Base-by-base conservation (phyloP, 1,140 invertebrate species). In the Drosophila sturtevanti region DNA sequence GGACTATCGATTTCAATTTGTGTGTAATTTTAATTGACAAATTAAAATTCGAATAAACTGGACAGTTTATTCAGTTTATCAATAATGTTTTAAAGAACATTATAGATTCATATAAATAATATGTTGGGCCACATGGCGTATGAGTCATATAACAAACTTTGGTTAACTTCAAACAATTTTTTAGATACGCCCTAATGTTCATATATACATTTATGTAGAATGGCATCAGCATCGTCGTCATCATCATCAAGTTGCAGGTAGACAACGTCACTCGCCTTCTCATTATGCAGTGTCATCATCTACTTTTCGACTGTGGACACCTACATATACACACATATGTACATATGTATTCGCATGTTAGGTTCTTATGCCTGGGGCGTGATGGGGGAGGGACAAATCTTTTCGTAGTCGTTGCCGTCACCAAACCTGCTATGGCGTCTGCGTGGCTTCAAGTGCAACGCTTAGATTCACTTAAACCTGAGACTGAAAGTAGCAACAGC, bases 381-480 rank as follows among this genome's bases (percentile, higher is more conserved):
- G n/a, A 14, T 16, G 34, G 22, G 63, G 31, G 44, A n/a, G 22
- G 10, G 52, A 24, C 21, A 58, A 38, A 51, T 72, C 44, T 60
- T 70, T 64, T 37, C 75, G 55, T 41, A 58, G 64, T 48, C 61
- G 56, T 27, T 38, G 55, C 34, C 48, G 44, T 63, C 63, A 48
- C 60, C 67, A 69, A 51, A 66, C 44, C 22, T 10, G 21, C 54
- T 70, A 63, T 54, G 64, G 77, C 77, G 72, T 66, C 77, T 65
- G 77, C 48, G 63, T 79, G 61, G 70, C 71, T 79, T 74, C n/a
- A 68, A 79, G 77, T 79, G 77, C 66, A 67, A 56, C 61, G 77
- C 77, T 79, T 60, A 79, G 71, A 79, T 79, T 75, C 77, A 79
- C 77, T 79, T 70, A 74, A 56, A 65, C 58, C 58, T 41, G 65